A percentile compares a stretch with the other conserved stretches of the same genome.
These are phyloP conservation scores for Drosophila seguyi DNA, from an alignment of 1,140 invertebrate species.

Conservation along the genomic window DNA sequence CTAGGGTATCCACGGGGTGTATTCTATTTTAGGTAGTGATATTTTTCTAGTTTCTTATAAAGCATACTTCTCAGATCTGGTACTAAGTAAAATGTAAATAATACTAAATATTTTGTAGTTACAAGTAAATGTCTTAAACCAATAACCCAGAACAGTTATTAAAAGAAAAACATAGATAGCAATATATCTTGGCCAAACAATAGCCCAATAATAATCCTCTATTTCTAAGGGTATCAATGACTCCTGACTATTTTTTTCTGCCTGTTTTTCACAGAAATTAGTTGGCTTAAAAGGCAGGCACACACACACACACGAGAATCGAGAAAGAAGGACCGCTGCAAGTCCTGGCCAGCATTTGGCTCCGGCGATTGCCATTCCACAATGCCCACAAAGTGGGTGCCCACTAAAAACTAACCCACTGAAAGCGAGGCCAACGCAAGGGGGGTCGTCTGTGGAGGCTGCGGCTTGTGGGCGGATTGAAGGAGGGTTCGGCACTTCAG, in stretches of 20 bases:
- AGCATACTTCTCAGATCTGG: not conserved
- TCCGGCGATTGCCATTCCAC: slow-evolving; percentile 53
- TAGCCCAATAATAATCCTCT: not conserved
- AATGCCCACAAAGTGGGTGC: slow-evolving; percentile 74
- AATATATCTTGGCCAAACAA: not conserved
- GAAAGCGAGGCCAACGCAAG: slow-evolving; percentile 6
- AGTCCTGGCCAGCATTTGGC: slow-evolving; percentile 36
- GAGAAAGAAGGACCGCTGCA: slow-evolving; percentile 13
- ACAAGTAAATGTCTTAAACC: not conserved
- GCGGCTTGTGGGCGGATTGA: slow-evolving; percentile 26
- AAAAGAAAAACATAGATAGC: not conserved
- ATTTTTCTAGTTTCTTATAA: not conserved
- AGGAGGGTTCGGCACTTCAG: slow-evolving; percentile 63
- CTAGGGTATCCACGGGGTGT: slow-evolving; percentile 26
- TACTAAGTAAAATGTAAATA: no score
- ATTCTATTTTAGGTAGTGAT: not conserved
- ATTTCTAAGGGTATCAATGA: slow-evolving; percentile 1
- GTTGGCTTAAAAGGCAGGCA: slow-evolving; percentile 75
- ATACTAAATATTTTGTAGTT: no score
- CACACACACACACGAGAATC: slow-evolving; percentile 1
- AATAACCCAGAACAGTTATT: not conserved
- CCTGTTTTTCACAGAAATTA: slow-evolving; percentile 57
- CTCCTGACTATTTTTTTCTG: not conserved
- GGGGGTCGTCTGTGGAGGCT: slow-evolving; percentile 7
- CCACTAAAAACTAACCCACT: slow-evolving; percentile 78